Evolutionary conservation across 2,888 invertebrate genomes (phyloP).

Genomic region (Lamellibrachia satsuma): DNA sequence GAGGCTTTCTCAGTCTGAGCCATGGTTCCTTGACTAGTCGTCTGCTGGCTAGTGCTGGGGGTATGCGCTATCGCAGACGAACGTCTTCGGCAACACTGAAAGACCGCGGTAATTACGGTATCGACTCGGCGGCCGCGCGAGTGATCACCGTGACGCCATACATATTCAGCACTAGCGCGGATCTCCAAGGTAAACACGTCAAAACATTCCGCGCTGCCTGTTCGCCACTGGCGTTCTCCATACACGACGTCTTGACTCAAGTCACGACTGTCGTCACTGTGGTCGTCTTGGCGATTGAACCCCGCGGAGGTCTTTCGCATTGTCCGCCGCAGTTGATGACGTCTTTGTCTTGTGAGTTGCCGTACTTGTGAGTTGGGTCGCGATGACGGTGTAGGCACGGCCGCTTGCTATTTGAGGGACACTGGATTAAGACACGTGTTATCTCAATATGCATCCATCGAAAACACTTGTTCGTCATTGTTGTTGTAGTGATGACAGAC

Average conservation of each 20-base stretch:
- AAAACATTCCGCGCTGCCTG: not conserved
- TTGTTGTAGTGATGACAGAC: not conserved
- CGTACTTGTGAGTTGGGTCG: not conserved
- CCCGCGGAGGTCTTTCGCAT: not conserved
- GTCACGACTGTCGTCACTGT: not conserved
- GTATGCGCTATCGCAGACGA: no score
- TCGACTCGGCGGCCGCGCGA: not conserved
- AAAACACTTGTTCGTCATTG: not conserved
- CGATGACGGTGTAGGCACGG: not conserved
- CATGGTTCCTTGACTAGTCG: no score
- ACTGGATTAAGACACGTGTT: not conserved
- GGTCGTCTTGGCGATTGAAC: not conserved
- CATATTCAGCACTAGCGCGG: not conserved
- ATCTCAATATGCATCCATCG: not conserved
- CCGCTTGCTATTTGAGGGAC: not conserved
- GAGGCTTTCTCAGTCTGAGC: not conserved
- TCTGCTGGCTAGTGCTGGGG: no score
- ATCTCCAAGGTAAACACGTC: not conserved
- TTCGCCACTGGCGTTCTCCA: not conserved
- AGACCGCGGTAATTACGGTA: not conserved
- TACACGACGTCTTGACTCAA: not conserved
- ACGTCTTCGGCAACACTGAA: not conserved
- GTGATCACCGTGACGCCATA: not conserved
- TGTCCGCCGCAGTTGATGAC: not conserved
- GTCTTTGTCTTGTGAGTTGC: not conserved